Evolutionary conservation across 1,140 invertebrate genomes (phyloP), one percentile per base, ranked within the genome.

Genomic region (Gryllus bimaculatus): DNA sequence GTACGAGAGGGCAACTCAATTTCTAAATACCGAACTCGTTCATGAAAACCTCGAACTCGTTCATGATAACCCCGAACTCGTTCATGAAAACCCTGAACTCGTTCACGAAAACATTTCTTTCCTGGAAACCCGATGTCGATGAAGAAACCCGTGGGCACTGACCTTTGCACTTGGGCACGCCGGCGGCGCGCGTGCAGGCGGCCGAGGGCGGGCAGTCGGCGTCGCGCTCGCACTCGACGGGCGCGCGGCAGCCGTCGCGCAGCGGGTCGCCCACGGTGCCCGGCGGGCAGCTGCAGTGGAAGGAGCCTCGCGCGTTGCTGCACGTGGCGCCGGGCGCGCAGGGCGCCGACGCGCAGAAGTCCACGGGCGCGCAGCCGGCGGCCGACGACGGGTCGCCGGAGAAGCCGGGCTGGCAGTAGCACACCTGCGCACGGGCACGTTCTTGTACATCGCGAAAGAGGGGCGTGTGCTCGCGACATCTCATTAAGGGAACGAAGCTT

Each of bases 281-380:
- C 8, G 88, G 83, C 49, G 93, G 91, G 85, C 95, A 96, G 66
- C 88, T 85, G 84, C 95, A 97, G 83, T 92, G 93, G 83, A 91
- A 96, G 10, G 92, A 91, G 76, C 94, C 95, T 81, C 92, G 87
- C 7, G 90, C 90, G 84, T 96, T 97, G 81, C 91, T 90, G 85
- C 97, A 98, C 78, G 90, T 86, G 0, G 95, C 94, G 74, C 92
- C 91, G 54, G 91, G 89, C n/a, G 92, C 94, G 85, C 95, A 97
- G 10, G 94, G 94, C 78, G 90, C 89, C 81, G 90, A 89, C 15
- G 88, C 87, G 84, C 95, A 97, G 82, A 92, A 94, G 85, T 96
- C 93, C 74, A 96, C 92, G 47, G 92, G 85, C 74, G 88, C 85
- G 83, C 95, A 97, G 18, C 90, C 91, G 49, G 83, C 86, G 13